These are phyloP conservation scores for Neodontobutis hainanensis DNA, from an alignment of 2,113 vertebrate species.

Conservation along the genomic window DNA sequence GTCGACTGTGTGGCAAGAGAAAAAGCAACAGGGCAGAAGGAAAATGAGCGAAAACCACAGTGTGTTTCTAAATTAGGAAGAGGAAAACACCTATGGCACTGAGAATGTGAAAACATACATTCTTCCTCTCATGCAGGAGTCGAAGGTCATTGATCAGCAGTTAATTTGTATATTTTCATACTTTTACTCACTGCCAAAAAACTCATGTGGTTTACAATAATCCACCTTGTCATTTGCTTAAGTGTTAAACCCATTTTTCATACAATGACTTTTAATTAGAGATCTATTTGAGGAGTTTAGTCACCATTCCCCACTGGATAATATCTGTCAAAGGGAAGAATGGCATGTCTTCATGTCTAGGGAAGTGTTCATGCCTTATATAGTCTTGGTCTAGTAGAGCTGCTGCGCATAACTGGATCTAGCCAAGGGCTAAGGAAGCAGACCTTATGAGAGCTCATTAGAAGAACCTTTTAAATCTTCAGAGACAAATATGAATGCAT, in stretches of 20 bases:
- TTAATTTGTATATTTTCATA: conserved; percentile 16
- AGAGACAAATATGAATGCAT: conserved; percentile 60
- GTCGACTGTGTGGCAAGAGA: conserved; percentile 54
- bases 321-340: conserved; percentile 76
- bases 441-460: conserved; percentile 74
- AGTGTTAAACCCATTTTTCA: conserved; percentile 33
- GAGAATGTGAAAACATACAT: conserved; percentile 18
- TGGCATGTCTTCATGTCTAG: conserved; percentile 75
- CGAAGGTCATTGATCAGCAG: conserved; percentile 5
- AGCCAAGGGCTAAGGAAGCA: conserved; percentile 69
- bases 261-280: conserved; percentile 61
- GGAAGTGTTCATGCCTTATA: conserved; percentile 77
- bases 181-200: conserved; percentile 6
- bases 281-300: conserved; percentile 36
- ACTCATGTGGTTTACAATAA: conserved; percentile 28
- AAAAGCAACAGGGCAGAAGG: conserved; percentile 35
- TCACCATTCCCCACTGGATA: conserved; percentile 62
- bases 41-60: conserved; percentile 26
- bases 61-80: conserved; percentile 55
- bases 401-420: conserved; percentile 67
- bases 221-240: conserved; percentile 18
- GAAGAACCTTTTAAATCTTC: conserved; percentile 61
- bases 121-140: background rate
- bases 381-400: conserved; percentile 67
- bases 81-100: conserved; percentile 21